Evolutionary conservation across 2,888 invertebrate species (phyloP), one percentile per base, ranked within the genome.

Genomic region (Aethes cnicana): DNA sequence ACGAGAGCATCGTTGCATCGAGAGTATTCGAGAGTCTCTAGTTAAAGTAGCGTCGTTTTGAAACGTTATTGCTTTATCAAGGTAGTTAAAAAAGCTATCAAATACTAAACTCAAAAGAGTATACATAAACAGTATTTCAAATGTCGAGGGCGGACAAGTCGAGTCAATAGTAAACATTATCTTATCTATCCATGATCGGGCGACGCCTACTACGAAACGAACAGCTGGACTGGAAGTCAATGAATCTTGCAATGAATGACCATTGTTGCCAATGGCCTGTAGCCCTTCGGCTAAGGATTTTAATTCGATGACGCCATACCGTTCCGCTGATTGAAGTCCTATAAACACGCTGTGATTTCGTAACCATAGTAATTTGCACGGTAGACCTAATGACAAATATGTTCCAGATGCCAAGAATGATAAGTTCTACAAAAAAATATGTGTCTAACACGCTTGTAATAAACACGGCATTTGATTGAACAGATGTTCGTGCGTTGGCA

Each of bases 181-280:
- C 64, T 61, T 58, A 62, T 64, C 62, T 47, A 37, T 32, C 50
- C 32, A 42, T 39, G 46, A 53, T 54, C 55, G 33, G 53, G 30
- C 26, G 54, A 53, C 47, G 42, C 50, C 50, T 57, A 63, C 65
- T 63, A 64, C 58, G 57, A 63, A 61, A 64, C 58, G 57, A 63
- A 61, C 68, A 64, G 64, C 69, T 67, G 63, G 65, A 63, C 69
- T 67, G 63, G 65, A 42, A 66, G 66, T 74, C 74, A 78, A 77
- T 78, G 72, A 72, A 70, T 67, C 58, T 59, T 48, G 66, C 66
- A 66, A 66, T 74, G 72, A 77, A 74, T 77, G 71, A 61, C 46
- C 58, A 64, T 68, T 72, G 65, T 68, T 53, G 36, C 30, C 25
- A 47, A 28, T 32, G 42, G 16, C 23, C 11, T 26, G 37, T 49